phyloP scores from a whole-genome alignment of 2,113 vertebrate genomes.

The Phodopus roborovskii region DNA sequence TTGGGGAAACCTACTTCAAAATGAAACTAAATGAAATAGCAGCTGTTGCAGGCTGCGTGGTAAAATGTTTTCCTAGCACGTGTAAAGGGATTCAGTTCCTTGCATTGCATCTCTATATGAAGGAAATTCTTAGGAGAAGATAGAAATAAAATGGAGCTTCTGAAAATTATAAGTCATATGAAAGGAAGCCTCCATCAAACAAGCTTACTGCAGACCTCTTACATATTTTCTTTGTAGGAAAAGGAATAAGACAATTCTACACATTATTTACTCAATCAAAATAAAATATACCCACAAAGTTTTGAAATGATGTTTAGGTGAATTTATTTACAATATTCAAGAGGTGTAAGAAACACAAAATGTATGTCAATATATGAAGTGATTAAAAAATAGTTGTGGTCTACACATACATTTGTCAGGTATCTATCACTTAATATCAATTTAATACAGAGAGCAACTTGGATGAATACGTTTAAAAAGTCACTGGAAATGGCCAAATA shows the following conservation, averaged over 20 bases:
- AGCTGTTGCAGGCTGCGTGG: neutral
- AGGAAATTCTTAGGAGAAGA: neutral
- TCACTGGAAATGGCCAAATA: neutral
- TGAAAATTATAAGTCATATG: neutral
- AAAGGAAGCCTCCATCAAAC: neutral
- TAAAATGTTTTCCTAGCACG: neutral
- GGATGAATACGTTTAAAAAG: no score
- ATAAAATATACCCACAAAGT: neutral
- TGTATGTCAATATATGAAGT: neutral
- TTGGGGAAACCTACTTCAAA: neutral
- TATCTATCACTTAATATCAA: neutral
- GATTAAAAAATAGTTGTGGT: neutral
- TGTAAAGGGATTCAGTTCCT: neutral
- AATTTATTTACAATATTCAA: neutral
- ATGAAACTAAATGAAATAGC: neutral
- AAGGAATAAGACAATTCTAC: neutral
- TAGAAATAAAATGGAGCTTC: neutral
- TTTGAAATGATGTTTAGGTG: neutral
- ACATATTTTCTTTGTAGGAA: neutral
- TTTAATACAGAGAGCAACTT: neutral
- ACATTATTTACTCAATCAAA: constrained; percentile 26
- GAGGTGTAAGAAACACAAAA: neutral
- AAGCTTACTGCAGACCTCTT: neutral
- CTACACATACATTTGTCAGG: neutral
- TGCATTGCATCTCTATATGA: neutral